Percentiles rank a stretch among this genome's conserved stretches.
Conservation (phyloP, 1,140 invertebrate species). For the Agrypnia vestita region DNA sequence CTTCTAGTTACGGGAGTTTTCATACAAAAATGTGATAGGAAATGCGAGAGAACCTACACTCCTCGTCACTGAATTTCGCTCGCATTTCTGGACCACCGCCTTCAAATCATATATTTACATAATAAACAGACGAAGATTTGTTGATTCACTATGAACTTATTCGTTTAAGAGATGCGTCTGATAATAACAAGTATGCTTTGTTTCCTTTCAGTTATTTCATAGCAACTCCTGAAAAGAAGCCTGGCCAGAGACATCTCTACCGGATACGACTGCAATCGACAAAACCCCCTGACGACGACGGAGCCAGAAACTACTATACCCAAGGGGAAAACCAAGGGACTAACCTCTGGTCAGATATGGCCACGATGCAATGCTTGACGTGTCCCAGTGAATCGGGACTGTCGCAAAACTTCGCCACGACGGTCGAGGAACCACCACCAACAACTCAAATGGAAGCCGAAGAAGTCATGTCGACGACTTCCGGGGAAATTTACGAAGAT, state of each 20-base stretch:
- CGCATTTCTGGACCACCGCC: too few species aligned
- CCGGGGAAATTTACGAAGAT: constrained; percentile 11
- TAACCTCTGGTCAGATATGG: constrained; percentile 64
- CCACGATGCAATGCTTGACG: constrained; percentile 65
- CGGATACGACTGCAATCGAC: constrained; percentile 71
- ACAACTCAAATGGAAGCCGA: neutral
- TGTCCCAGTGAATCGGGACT: constrained; percentile 64
- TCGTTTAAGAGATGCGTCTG: too few species aligned
- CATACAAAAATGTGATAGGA: too few species aligned
- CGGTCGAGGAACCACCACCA: constrained; percentile 5
- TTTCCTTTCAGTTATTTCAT: constrained; percentile 72
- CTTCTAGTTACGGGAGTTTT: too few species aligned
- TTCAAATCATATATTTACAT: too few species aligned
- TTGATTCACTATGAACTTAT: too few species aligned
- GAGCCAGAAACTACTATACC: constrained; percentile 6
- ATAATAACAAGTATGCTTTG: neutral
- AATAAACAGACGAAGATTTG: too few species aligned
- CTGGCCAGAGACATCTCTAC: constrained; percentile 84
- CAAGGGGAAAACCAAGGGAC: constrained; percentile 45
- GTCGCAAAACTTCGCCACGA: constrained; percentile 28
- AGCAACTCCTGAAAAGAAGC: constrained; percentile 79
- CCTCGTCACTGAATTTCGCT: too few species aligned
- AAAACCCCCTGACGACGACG: constrained; percentile 40
- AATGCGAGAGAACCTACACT: too few species aligned
- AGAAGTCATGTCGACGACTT: constrained; percentile 20